These are phyloP conservation scores for Gryon sp. DNA, from an alignment of 1,140 invertebrate genomes.

Conservation along the genomic window DNA sequence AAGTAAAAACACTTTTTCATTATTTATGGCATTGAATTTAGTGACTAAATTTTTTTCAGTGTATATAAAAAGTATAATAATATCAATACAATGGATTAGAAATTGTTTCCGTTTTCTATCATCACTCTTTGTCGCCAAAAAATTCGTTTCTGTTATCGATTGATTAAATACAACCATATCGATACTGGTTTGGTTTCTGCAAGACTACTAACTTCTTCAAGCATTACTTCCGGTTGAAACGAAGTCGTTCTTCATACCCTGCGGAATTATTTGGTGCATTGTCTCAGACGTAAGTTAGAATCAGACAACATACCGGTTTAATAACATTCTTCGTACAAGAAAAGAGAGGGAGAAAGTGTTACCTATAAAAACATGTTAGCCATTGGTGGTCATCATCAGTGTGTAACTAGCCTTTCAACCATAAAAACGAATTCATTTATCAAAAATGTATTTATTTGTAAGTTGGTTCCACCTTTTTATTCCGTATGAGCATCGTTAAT, in stretches of 20 bases:
- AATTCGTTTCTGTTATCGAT: background rate
- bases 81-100: no score
- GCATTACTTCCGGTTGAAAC: conserved; percentile 23
- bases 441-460: conserved; percentile 60
- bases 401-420: conserved; percentile 57
- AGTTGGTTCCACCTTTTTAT: conserved; percentile 33
- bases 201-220: background rate
- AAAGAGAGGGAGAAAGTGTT: conserved; percentile 72
- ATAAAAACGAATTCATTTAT: conserved; percentile 44
- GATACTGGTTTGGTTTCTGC: background rate
- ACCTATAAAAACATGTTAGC: conserved; percentile 73
- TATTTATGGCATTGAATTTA: no score
- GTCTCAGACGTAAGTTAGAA: conserved; percentile 40
- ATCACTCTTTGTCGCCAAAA: no score
- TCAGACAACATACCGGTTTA: conserved; percentile 67
- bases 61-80: no score
- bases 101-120: no score
- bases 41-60: no score
- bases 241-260: background rate
- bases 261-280: conserved; percentile 40
- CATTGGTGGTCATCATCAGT: conserved; percentile 67
- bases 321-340: conserved; percentile 44
- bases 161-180: background rate
- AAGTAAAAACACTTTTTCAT: no score
- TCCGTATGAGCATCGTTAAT: background rate